Evolutionary conservation across 2,797 vertebrate species (phyloP), one percentile per base, ranked within the genome.

Genomic region (Synanceia verrucosa): DNA sequence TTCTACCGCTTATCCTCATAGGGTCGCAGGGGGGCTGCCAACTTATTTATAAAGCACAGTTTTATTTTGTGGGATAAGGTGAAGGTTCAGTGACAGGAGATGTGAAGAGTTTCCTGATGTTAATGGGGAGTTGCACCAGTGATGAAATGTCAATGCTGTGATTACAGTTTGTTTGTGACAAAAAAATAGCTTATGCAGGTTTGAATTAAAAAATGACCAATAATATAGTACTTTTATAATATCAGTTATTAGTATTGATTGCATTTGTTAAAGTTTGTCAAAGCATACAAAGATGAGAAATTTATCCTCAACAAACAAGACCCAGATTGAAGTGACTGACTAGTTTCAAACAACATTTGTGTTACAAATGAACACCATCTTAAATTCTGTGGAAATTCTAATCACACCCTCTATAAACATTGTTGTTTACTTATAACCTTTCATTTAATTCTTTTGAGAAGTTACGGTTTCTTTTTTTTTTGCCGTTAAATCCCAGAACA

Each of bases 401-500:
- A 69, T 83, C 50, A 70, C 67, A 76, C 76, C 66, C 63, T 60
- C 34, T 67, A 72, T 78, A 68, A 79, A 87, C 65, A 21, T 52
- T 72, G 53, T 62, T 81, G 74, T 77, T 81, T 44, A 62, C 73
- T 64, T 66, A 46, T 74, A 83, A 85, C 86, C 82, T 87, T 83
- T 82, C 55, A 77, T 79, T 89, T 75, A 0, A 74, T 73, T 70
- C 75, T 82, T 83, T 79, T 76, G 79, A 81, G 82, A 84, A 86
- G 74, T 84, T 60, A 28, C 11, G n/a, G 14, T 73, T 83, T 76
- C 46, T 76, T 86, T 82, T 66, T 71, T 74, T 71, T 71, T 63
- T 76, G 57, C 78, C 18, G 51, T 85, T 79, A 64, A 84, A 82
- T 86, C 72, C 77, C 68, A 87, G 87, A 89, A 79, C 86, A 89